phyloP scores from a whole-genome alignment of 2,888 invertebrate genomes.

The Acanthosepion esculentum region DNA sequence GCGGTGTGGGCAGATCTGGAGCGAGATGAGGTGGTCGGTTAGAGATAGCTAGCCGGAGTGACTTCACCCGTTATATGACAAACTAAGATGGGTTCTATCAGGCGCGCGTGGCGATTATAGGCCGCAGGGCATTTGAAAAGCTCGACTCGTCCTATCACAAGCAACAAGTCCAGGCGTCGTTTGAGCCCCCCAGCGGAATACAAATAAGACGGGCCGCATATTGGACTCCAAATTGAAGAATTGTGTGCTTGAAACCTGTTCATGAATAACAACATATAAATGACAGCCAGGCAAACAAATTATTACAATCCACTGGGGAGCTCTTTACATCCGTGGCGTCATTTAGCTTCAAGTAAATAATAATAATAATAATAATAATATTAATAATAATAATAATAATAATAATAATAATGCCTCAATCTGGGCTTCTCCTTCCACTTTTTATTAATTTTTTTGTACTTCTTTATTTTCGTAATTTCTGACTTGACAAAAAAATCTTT shows the following conservation, averaged over 20 bases:
- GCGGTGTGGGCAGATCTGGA: neutral
- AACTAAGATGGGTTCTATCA: constrained; percentile 15
- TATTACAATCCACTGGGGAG: neutral
- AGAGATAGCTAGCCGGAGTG: neutral
- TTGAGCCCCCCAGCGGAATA: neutral
- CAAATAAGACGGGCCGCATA: constrained; percentile 24
- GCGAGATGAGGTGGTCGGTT: neutral
- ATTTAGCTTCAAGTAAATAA: neutral
- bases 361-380: neutral
- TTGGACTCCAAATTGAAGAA: constrained; percentile 36
- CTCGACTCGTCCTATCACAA: constrained; percentile 17
- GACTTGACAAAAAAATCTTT: too few species aligned
- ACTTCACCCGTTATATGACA: neutral
- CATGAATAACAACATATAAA: constrained; percentile 43
- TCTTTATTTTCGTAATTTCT: too few species aligned
- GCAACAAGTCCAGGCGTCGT: constrained; percentile 38
- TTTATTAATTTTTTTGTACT: neutral
- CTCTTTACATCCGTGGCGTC: neutral
- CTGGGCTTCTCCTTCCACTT: neutral
- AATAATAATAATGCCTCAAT: neutral
- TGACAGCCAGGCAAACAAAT: constrained; percentile 42
- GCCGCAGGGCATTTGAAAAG: constrained; percentile 33
- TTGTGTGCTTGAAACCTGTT: constrained; percentile 41
- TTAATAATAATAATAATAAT: neutral
- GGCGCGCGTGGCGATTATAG: neutral